A percentile compares a stretch with the other conserved stretches of the same genome.
Conservation (phyloP, 2,797 vertebrate genomes). For the Cirrhinus molitorella region DNA sequence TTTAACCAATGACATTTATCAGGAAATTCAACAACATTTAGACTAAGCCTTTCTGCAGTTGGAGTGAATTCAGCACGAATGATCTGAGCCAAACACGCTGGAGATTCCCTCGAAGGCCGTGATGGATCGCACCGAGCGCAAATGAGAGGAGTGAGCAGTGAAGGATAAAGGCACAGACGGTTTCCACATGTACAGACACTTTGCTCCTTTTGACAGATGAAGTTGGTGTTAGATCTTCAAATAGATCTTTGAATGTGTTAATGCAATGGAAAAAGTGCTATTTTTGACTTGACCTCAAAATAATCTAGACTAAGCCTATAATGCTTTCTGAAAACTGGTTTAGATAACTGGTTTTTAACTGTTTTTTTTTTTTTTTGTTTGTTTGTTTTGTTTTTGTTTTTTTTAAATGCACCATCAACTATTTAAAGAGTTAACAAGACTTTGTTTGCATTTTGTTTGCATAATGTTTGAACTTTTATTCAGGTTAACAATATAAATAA, state of each 20-base stretch:
- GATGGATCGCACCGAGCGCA: constrained; percentile 29
- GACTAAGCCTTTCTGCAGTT: constrained; percentile 11
- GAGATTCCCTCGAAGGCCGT: constrained; percentile 45
- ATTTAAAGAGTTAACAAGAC: too few relatives aligned
- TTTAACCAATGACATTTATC: constrained; percentile 22
- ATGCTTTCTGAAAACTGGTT: not conserved
- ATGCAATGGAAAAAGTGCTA: not conserved
- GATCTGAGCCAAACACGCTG: not conserved
- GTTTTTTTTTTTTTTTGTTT: too few relatives aligned
- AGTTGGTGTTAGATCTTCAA: not conserved
- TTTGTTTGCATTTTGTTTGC: not conserved
- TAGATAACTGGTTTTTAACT: not conserved
- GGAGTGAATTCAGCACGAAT: not conserved
- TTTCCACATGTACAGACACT: constrained; percentile 31
- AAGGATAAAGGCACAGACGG: constrained; percentile 33
- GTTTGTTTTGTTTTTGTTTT: not conserved
- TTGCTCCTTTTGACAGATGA: not conserved
- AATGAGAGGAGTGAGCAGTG: constrained; percentile 29
- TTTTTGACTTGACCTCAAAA: not conserved
- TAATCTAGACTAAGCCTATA: not conserved
- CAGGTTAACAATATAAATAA: not conserved
- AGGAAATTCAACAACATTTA: constrained; percentile 25
- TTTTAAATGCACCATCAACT: not conserved
- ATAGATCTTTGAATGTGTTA: not conserved
- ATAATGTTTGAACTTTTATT: not conserved